phyloP scores from a whole-genome alignment of 2,797 vertebrate genomes.

The Halcyon leucocephala region DNA sequence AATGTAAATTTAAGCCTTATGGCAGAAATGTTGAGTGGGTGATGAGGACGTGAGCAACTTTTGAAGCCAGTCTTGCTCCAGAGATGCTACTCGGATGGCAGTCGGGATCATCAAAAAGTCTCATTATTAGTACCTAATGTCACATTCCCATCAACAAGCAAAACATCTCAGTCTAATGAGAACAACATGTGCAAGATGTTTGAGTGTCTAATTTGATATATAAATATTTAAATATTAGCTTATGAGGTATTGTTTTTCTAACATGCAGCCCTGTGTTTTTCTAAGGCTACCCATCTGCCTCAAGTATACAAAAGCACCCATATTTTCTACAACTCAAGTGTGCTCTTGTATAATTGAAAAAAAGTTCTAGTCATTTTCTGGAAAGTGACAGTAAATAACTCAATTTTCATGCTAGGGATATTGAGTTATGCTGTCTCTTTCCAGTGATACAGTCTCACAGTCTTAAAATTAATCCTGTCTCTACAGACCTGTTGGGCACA shows the following conservation, averaged over 20 bases:
- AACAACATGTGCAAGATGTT: background rate
- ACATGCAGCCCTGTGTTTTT: background rate
- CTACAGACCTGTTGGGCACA: conserved; percentile 14
- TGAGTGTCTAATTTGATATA: conserved; percentile 41
- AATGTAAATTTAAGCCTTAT: background rate
- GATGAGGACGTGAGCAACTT: background rate
- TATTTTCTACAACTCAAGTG: conserved; percentile 7
- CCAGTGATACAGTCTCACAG: background rate
- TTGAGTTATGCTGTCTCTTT: conserved; percentile 28
- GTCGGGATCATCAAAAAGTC: conserved; percentile 5
- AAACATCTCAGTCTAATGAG: background rate
- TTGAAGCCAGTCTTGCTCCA: background rate
- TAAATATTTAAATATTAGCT: conserved; percentile 43
- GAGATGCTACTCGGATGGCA: background rate
- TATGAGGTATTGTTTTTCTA: background rate
- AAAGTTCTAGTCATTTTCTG: background rate
- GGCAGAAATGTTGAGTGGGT: background rate
- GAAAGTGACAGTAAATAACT: conserved; percentile 35
- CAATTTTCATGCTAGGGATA: background rate
- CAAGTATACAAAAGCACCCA: background rate
- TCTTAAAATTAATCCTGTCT: conserved; percentile 24
- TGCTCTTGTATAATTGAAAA: background rate
- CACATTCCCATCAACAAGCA: background rate
- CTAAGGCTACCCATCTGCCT: conserved; percentile 17
- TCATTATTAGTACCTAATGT: conserved; percentile 52